These are phyloP conservation scores for Fukomys damarensis DNA, from an alignment of 2,113 vertebrate species.

Conservation along the genomic window DNA sequence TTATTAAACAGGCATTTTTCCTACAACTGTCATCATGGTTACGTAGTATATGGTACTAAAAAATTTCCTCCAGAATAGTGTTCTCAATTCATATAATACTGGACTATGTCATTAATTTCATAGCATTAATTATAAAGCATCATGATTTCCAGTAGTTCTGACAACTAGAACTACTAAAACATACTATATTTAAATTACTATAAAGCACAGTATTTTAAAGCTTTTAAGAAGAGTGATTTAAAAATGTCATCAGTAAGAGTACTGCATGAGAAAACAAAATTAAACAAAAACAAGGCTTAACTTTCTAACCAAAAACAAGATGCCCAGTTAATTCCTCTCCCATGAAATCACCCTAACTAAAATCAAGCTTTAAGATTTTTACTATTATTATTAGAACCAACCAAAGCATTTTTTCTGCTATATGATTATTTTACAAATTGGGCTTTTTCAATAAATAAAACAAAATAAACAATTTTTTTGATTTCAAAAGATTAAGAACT, in stretches of 20 bases:
- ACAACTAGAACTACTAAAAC: conserved; percentile 4
- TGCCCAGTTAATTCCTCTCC: not conserved
- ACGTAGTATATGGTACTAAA: not conserved
- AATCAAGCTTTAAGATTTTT: not conserved
- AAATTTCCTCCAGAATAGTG: conserved; percentile 21
- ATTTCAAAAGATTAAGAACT: not conserved
- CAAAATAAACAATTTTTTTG: not conserved
- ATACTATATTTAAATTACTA: not conserved
- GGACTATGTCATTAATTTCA: not conserved
- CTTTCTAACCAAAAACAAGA: conserved; percentile 28
- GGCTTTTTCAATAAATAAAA: not conserved
- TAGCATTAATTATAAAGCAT: not conserved
- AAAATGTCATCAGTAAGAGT: not conserved
- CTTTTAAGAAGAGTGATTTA: conserved; percentile 4
- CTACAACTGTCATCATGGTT: not conserved
- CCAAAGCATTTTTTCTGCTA: not conserved
- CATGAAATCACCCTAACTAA: not conserved
- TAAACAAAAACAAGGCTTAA: not conserved
- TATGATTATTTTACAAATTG: not conserved
- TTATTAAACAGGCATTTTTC: not conserved
- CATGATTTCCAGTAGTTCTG: not conserved
- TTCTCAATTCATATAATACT: not conserved
- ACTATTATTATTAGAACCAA: conserved; percentile 8
- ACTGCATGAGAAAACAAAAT: not conserved
- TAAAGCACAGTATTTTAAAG: not conserved